These are phyloP conservation scores for Gallinago solitaria DNA, from an alignment of 2,797 vertebrate species.

Conservation along the genomic window DNA sequence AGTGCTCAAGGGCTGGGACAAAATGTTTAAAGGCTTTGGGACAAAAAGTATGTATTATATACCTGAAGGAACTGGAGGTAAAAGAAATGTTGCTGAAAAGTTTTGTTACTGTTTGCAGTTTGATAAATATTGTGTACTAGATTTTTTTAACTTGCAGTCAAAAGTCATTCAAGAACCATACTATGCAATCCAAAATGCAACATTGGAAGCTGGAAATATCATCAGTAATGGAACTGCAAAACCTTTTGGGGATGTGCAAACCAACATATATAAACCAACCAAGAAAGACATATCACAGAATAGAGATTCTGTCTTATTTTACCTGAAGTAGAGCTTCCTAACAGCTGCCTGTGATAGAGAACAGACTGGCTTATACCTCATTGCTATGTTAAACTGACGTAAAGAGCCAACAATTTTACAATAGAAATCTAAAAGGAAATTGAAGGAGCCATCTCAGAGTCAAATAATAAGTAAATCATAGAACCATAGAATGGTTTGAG, in stretches of 20 bases:
- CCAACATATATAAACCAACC: neutral
- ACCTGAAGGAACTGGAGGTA: neutral
- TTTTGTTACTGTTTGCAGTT: neutral
- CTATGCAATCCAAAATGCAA: neutral
- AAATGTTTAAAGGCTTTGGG: neutral
- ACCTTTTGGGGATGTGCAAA: neutral
- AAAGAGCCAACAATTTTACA: neutral
- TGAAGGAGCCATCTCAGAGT: neutral
- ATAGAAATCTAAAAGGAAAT: neutral
- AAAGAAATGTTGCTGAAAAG: neutral
- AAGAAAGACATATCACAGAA: neutral
- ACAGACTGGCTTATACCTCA: neutral
- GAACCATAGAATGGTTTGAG: too few relatives aligned
- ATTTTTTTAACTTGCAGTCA: neutral
- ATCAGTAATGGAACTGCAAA: neutral
- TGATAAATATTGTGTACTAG: neutral
- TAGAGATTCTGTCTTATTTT: neutral
- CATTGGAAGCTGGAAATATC: neutral
- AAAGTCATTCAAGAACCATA: neutral
- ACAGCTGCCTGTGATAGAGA: neutral
- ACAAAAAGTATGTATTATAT: neutral
- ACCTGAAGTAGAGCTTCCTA: neutral
- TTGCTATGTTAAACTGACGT: neutral
- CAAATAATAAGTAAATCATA: neutral
- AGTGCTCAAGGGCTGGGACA: neutral